A percentile compares a stretch with the other conserved stretches of the same genome.
phyloP scores from a whole-genome alignment of 2,113 vertebrate species.

The Potamarius usumacintae region DNA sequence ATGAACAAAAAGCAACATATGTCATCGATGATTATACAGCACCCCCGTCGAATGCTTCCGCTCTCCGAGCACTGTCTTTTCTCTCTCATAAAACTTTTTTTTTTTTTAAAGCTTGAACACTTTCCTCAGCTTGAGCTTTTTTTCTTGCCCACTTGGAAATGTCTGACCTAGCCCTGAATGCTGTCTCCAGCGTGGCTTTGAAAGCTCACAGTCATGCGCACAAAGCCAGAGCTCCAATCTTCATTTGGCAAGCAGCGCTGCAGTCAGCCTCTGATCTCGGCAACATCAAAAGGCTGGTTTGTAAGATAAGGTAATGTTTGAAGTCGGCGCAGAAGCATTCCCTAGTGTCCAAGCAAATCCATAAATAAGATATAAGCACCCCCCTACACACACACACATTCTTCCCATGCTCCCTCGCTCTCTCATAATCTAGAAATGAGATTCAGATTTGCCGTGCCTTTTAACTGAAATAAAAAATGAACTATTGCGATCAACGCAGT shows the following conservation, averaged over 20 bases:
- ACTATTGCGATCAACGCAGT: constrained; percentile 56
- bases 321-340: constrained; percentile 85
- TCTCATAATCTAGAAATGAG: constrained; percentile 75
- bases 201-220: constrained; percentile 83
- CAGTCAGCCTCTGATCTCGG: constrained; percentile 88
- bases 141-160: constrained; percentile 67
- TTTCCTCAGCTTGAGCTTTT: constrained; percentile 66
- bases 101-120: constrained; percentile 68
- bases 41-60: neutral
- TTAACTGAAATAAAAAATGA: constrained; percentile 64
- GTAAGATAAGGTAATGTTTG: constrained; percentile 86
- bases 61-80: constrained; percentile 18
- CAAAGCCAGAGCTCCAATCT: constrained; percentile 78
- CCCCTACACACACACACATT: constrained; percentile 29
- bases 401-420: constrained; percentile 56
- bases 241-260: constrained; percentile 84
- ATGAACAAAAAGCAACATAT: constrained; percentile 56
- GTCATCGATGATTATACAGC: constrained; percentile 9
- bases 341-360: constrained; percentile 88
- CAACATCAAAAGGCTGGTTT: constrained; percentile 84
- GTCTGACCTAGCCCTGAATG: constrained; percentile 83
- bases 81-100: constrained; percentile 6
- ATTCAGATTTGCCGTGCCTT: constrained; percentile 73
- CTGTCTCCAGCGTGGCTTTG: constrained; percentile 82
- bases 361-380: constrained; percentile 90